Conservation (phyloP, 2,113 vertebrate species). For the Phyllostomus discolor region DNA sequence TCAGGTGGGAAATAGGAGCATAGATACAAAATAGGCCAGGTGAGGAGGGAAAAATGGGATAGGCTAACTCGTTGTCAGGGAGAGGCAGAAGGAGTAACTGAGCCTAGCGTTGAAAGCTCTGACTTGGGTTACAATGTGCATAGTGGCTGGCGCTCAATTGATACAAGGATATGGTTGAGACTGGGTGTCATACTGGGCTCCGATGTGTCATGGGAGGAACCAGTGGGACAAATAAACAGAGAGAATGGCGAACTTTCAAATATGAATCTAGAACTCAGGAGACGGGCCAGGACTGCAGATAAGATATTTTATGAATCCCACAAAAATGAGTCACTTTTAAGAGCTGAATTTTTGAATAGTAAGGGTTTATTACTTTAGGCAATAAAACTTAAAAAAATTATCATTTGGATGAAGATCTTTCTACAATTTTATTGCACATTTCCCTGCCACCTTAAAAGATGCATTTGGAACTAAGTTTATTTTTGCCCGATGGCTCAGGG, state of each 20-base stretch:
- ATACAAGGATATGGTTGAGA: background rate
- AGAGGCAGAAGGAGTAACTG: background rate
- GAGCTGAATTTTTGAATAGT: background rate
- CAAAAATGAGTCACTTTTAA: conserved; percentile 22
- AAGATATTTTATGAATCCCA: background rate
- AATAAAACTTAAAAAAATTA: background rate
- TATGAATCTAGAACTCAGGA: background rate
- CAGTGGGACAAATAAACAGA: background rate
- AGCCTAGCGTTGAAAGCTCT: background rate
- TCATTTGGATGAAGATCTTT: conserved; percentile 13
- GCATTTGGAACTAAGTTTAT: conserved; percentile 31
- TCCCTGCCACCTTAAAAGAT: conserved; percentile 13
- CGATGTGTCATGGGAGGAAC: background rate
- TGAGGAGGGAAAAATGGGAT: background rate
- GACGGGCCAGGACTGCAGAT: background rate
- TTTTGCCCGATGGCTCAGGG: conserved; percentile 33
- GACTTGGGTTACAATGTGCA: background rate
- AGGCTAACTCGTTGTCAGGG: background rate
- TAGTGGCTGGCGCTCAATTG: rapidly evolving
- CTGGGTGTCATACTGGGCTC: background rate
- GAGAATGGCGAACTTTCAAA: background rate
- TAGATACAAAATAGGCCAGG: background rate
- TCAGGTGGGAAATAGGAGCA: background rate
- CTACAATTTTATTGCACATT: conserved; percentile 3
- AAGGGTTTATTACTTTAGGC: background rate